Conservation (phyloP, 2,888 invertebrate genomes). For the Anthrax anthrax region DNA sequence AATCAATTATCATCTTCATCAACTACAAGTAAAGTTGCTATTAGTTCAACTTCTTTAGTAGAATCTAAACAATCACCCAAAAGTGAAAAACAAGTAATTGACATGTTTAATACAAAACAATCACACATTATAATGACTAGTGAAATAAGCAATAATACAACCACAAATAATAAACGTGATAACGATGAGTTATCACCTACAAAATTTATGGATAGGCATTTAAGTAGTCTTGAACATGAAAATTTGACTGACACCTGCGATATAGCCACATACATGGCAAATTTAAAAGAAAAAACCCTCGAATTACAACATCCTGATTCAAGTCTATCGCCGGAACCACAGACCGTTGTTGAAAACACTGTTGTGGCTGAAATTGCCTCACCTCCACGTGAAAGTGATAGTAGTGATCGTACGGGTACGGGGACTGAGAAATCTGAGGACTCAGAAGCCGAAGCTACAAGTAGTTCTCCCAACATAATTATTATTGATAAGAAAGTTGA, state of each 20-base stretch:
- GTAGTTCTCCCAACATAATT: slow-evolving; percentile 19
- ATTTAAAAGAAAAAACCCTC: slow-evolving; percentile 30
- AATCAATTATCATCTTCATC: slow-evolving; percentile 19
- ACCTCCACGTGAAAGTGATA: slow-evolving; percentile 31
- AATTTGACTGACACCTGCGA: slow-evolving; percentile 30
- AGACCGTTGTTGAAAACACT: slow-evolving; percentile 32
- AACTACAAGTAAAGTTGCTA: slow-evolving; percentile 9
- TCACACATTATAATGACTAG: slow-evolving; percentile 23
- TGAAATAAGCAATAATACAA: slow-evolving; percentile 18
- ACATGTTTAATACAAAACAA: slow-evolving; percentile 31
- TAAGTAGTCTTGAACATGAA: slow-evolving; percentile 32
- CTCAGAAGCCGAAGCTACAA: slow-evolving; percentile 12
- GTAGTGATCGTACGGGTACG: slow-evolving; percentile 17
- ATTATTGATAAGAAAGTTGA: slow-evolving; percentile 35
- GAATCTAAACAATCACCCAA: slow-evolving; percentile 30
- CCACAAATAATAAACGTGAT: neutral
- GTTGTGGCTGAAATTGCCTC: slow-evolving; percentile 22
- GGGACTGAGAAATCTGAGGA: slow-evolving; percentile 27
- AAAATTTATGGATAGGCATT: slow-evolving; percentile 32
- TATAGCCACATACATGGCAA: slow-evolving; percentile 34
- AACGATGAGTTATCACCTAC: slow-evolving; percentile 29
- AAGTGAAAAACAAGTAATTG: slow-evolving; percentile 31
- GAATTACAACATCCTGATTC: slow-evolving; percentile 28
- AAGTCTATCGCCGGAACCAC: slow-evolving; percentile 31
- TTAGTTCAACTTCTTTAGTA: slow-evolving; percentile 11